A percentile compares a stretch with the other conserved stretches of the same genome.
Evolutionary conservation across 2,797 vertebrate genomes (phyloP).

Genomic region (Nasua narica): DNA sequence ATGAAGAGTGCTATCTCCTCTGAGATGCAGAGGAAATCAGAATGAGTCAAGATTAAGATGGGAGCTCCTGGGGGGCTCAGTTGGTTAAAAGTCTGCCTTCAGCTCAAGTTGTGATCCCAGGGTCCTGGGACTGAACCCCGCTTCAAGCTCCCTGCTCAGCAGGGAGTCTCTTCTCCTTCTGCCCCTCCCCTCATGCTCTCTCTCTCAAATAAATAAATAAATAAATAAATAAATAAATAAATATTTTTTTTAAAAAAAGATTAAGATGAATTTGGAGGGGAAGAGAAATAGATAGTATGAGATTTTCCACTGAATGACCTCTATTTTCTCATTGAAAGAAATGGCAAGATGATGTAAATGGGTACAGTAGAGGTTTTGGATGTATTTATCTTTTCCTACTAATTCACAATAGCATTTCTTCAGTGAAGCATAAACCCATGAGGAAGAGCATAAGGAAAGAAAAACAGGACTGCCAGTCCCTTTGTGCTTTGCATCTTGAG

Average conservation of each 20-base stretch:
- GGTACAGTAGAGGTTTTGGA: not conserved
- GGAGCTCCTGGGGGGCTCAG: not conserved
- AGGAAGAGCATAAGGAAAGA: not conserved
- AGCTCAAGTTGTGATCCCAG: not conserved
- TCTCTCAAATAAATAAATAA: not conserved
- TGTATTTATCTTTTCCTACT: not conserved
- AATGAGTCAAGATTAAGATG: not conserved
- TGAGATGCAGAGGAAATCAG: not conserved
- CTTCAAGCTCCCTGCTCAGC: not conserved
- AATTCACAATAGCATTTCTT: not conserved
- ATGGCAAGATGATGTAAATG: not conserved
- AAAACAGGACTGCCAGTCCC: not conserved
- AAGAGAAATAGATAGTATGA: not conserved
- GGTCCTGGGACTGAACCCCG: not conserved
- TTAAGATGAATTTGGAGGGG: slow-evolving; percentile 12
- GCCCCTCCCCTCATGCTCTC: not conserved
- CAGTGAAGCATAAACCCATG: not conserved
- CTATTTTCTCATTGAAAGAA: not conserved
- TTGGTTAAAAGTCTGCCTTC: not conserved
- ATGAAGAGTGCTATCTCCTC: not conserved
- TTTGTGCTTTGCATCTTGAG: not conserved
- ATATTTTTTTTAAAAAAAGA: not conserved
- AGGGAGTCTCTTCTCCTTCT: not conserved
- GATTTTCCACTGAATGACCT: not conserved
- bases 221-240: not conserved